These are phyloP conservation scores for Cinara cedri DNA, from an alignment of 2,888 invertebrate species.

Conservation along the genomic window DNA sequence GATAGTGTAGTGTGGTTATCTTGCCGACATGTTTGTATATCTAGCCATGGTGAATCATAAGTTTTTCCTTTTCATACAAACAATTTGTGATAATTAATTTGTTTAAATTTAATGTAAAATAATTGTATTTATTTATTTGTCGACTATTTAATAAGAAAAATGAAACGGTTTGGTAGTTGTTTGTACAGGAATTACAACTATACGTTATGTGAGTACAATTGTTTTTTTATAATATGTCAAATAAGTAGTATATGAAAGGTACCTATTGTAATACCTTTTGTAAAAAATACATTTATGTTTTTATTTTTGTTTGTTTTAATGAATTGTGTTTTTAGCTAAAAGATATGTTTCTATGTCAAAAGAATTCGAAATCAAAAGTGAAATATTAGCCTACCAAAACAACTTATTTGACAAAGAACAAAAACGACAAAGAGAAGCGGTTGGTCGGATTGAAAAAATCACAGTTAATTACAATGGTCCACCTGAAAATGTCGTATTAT, in stretches of 20 bases:
- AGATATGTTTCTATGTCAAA: constrained; percentile 19
- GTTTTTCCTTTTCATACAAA: too few species aligned
- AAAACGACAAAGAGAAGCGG: constrained; percentile 72
- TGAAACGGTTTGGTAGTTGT: constrained; percentile 35
- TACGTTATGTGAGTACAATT: constrained; percentile 28
- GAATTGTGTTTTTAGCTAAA: not conserved
- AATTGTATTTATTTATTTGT: too few species aligned
- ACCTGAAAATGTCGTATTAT: constrained; percentile 75
- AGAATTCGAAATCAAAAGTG: constrained; percentile 5
- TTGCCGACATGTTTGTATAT: too few species aligned
- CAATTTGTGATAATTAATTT: too few species aligned
- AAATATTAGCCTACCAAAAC: constrained; percentile 64
- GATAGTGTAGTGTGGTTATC: too few species aligned
- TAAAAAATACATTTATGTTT: too few species aligned
- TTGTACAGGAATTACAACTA: constrained; percentile 19
- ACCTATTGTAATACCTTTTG: too few species aligned
- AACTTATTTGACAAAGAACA: constrained; percentile 80
- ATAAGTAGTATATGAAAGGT: too few species aligned
- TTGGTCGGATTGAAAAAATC: constrained; percentile 91
- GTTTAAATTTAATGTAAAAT: too few species aligned
- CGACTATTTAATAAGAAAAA: not conserved
- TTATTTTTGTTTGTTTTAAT: not conserved
- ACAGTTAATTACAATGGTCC: constrained; percentile 79
- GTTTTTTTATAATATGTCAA: not conserved
- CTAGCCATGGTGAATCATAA: too few species aligned